phyloP scores from a whole-genome alignment of 2,888 invertebrate species.

The Campaea margaritaria region DNA sequence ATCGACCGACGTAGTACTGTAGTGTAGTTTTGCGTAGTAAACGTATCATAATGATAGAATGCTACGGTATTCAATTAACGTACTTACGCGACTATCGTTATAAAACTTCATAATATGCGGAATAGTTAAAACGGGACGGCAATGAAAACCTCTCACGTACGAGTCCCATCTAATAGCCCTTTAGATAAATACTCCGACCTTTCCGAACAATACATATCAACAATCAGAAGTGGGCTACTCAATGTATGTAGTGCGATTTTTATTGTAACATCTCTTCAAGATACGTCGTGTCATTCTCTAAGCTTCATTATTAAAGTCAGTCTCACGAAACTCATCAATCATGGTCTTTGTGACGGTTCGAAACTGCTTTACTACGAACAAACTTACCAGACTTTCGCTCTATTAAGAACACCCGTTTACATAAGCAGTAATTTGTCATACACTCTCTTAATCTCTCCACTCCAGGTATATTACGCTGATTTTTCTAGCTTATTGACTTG shows the following conservation, averaged over 20 bases:
- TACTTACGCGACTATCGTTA: background rate
- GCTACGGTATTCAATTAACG: background rate
- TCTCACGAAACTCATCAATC: slow-evolving; percentile 19
- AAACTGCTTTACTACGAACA: slow-evolving; percentile 7
- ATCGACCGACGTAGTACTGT: too few species aligned
- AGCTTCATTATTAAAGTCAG: slow-evolving; percentile 6
- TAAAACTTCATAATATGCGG: background rate
- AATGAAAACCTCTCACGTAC: background rate
- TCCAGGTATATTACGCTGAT: background rate
- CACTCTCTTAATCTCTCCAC: background rate
- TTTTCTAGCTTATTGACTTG: background rate
- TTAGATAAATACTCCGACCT: slow-evolving; percentile 9
- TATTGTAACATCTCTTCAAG: slow-evolving; percentile 1
- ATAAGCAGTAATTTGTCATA: slow-evolving; percentile 8
- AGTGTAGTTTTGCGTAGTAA: too few species aligned
- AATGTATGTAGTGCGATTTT: background rate
- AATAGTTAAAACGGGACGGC: background rate
- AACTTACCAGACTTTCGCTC: slow-evolving; percentile 14
- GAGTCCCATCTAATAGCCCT: background rate
- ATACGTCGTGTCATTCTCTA: slow-evolving; percentile 7
- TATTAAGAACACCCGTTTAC: slow-evolving; percentile 7
- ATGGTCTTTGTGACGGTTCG: slow-evolving; percentile 6
- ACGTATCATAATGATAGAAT: too few species aligned
- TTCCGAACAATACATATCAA: slow-evolving; percentile 1
- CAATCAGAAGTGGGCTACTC: background rate